phyloP scores from a whole-genome alignment of 2,797 vertebrate species.

The Mus spretus region DNA sequence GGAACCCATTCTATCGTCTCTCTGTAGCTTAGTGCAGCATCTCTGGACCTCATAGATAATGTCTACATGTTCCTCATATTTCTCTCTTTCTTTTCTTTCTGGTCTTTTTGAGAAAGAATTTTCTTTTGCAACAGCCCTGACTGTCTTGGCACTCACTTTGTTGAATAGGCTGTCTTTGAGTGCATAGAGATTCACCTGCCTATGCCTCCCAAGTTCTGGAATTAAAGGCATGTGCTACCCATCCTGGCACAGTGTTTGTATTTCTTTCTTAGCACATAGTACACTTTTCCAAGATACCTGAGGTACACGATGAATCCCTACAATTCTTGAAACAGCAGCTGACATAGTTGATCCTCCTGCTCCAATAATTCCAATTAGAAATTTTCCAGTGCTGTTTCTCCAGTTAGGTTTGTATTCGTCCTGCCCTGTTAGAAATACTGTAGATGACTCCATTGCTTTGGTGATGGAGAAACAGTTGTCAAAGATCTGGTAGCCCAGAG shows the following conservation, averaged over 20 bases:
- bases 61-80: not conserved
- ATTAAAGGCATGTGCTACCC: too few relatives aligned
- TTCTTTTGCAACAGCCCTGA: not conserved
- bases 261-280: not conserved
- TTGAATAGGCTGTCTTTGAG: not conserved
- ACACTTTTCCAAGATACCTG: slow-evolving; percentile 87
- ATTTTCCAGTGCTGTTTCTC: slow-evolving; percentile 90
- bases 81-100: too few relatives aligned
- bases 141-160: too few relatives aligned
- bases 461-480: slow-evolving; percentile 94
- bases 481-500: slow-evolving; percentile 93
- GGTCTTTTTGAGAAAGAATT: too few relatives aligned
- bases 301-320: slow-evolving; percentile 93
- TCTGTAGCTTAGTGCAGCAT: not conserved
- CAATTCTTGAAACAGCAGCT: slow-evolving; percentile 92
- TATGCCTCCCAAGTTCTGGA: too few relatives aligned
- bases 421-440: slow-evolving; percentile 93
- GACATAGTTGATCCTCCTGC: slow-evolving; percentile 92
- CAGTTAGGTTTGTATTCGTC: slow-evolving; percentile 94
- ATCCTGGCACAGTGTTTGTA: not conserved
- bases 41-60: not conserved
- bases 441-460: slow-evolving; percentile 92
- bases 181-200: not conserved
- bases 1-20: not conserved
- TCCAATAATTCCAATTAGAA: slow-evolving; percentile 91